Evolutionary conservation across 2,888 invertebrate genomes (phyloP).

Genomic region (Acleris laterana): DNA sequence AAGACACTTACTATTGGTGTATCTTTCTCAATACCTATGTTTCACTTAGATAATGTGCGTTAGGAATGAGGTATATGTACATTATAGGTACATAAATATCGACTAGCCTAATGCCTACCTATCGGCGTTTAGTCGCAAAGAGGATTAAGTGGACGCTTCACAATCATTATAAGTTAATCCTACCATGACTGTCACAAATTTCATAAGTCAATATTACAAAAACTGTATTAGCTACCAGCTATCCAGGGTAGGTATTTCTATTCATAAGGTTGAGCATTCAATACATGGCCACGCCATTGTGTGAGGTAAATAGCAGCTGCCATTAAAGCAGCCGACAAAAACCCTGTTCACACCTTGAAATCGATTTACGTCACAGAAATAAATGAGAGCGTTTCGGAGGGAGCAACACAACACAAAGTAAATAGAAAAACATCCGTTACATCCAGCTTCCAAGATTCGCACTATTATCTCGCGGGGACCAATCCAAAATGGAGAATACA

Average conservation of each 20-base stretch:
- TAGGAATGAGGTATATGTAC: no score
- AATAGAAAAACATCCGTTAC: conserved; percentile 70
- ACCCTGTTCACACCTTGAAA: conserved; percentile 69
- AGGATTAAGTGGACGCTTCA: no score
- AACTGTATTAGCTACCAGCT: background rate
- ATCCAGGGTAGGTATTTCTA: conserved; percentile 3
- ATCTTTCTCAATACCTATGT: no score
- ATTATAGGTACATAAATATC: no score
- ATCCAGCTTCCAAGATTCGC: conserved; percentile 82
- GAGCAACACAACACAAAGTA: conserved; percentile 61
- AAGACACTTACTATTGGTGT: no score
- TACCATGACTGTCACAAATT: no score
- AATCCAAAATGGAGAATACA: conserved; percentile 64
- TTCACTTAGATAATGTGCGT: no score
- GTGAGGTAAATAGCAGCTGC: conserved; percentile 40
- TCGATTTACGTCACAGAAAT: conserved; percentile 73
- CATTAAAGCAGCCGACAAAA: conserved; percentile 51
- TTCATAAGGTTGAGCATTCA: background rate
- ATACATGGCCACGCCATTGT: conserved; percentile 4
- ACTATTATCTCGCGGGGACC: conserved; percentile 75
- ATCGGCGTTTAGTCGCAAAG: no score
- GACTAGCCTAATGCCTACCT: no score
- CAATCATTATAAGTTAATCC: no score
- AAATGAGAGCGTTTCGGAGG: conserved; percentile 72
- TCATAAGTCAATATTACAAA: no score